Percentiles rank a stretch among this genome's conserved stretches.
Evolutionary conservation across 2,888 invertebrate genomes (phyloP).

Genomic region (Lycia hirtaria): DNA sequence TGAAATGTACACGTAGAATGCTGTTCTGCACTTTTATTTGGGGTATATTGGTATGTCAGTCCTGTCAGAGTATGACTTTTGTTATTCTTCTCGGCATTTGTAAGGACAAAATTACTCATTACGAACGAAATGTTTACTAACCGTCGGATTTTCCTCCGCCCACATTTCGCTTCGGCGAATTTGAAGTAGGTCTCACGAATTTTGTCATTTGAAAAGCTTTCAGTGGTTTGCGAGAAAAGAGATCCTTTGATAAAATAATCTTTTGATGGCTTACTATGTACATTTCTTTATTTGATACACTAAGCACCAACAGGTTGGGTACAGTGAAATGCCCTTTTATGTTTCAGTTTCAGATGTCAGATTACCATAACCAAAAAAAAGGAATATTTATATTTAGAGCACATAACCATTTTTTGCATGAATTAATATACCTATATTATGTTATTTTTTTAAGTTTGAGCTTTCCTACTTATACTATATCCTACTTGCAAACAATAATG

Average conservation of each 20-base stretch:
- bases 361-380: no score
- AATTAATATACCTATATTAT: no score
- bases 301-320: background rate
- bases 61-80: background rate
- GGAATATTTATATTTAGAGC: no score
- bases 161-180: conserved; percentile 1
- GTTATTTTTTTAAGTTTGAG: no score
- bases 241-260: no score
- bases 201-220: background rate
- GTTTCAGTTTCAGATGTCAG: background rate
- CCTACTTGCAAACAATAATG: no score
- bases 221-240: background rate
- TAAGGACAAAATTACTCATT: background rate
- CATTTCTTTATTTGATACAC: background rate
- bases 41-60: background rate
- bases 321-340: background rate
- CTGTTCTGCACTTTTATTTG: background rate
- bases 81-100: background rate
- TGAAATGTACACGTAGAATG: no score
- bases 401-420: no score
- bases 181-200: background rate
- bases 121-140: background rate
- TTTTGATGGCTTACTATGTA: background rate
- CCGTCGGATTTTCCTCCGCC: background rate
- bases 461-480: no score